These are phyloP conservation scores for Brachionus paranguensis DNA, from an alignment of 1,140 invertebrate genomes.

Conservation along the genomic window DNA sequence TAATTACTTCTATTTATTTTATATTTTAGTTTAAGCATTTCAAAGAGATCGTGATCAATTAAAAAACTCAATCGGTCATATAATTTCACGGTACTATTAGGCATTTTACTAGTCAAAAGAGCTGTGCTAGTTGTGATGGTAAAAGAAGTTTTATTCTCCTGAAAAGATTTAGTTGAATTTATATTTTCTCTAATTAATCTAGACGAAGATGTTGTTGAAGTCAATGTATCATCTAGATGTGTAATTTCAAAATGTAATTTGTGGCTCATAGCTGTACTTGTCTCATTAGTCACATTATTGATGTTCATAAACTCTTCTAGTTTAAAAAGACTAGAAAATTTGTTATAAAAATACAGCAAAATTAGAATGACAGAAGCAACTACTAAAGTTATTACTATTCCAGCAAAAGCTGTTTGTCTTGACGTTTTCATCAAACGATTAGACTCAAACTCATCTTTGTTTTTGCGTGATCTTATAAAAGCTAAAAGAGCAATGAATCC, in stretches of 20 bases:
- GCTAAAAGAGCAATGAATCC: neutral
- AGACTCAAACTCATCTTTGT: neutral
- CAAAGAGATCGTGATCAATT: conserved; percentile 24
- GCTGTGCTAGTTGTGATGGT: neutral
- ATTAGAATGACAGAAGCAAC: neutral
- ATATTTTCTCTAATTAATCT: neutral
- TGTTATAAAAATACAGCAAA: neutral
- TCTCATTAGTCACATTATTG: neutral
- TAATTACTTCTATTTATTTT: neutral
- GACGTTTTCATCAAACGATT: neutral
- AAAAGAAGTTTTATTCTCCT: neutral
- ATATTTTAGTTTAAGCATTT: neutral
- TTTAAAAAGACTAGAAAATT: conserved; percentile 7
- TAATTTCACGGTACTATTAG: neutral
- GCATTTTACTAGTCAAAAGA: neutral
- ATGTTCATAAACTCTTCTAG: neutral
- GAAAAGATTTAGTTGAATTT: neutral
- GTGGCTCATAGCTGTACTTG: neutral
- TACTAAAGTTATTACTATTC: neutral
- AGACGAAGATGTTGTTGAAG: neutral
- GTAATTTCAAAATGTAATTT: conserved; percentile 14
- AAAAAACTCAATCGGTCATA: conserved; percentile 14
- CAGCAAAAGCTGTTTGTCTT: neutral
- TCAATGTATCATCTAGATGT: neutral
- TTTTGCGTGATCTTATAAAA: neutral